phyloP scores from a whole-genome alignment of 2,113 vertebrate species.

The Dunckerocampus dactyliophorus region DNA sequence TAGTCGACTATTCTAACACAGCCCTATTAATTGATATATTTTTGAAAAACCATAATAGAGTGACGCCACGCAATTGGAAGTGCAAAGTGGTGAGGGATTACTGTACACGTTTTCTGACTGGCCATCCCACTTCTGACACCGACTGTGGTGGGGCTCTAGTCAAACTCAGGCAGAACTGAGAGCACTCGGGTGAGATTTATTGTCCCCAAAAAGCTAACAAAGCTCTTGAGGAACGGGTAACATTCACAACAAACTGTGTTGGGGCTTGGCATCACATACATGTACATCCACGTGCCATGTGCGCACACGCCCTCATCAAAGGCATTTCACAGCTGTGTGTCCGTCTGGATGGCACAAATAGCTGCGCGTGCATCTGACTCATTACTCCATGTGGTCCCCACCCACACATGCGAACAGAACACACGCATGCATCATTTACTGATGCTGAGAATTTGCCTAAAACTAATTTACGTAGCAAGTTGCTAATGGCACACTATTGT shows the following conservation, averaged over 20 bases:
- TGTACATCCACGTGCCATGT: slow-evolving; percentile 20
- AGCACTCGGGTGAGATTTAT: neutral
- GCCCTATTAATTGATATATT: too few relatives aligned
- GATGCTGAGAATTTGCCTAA: neutral
- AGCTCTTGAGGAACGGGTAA: slow-evolving; percentile 4
- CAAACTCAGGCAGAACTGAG: too few relatives aligned
- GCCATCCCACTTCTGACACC: too few relatives aligned
- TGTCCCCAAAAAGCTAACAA: neutral
- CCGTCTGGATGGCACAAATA: slow-evolving; percentile 12
- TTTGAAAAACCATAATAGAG: too few relatives aligned
- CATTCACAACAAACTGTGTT: slow-evolving; percentile 22
- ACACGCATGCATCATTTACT: neutral
- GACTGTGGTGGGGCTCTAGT: too few relatives aligned
- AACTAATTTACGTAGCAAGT: neutral
- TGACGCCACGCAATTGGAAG: too few relatives aligned
- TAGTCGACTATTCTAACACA: too few relatives aligned
- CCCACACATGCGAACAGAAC: neutral
- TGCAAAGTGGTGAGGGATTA: too few relatives aligned
- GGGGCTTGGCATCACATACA: slow-evolving; percentile 5
- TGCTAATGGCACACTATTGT: neutral
- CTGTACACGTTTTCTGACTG: too few relatives aligned
- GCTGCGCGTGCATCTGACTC: neutral
- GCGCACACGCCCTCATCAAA: slow-evolving; percentile 18
- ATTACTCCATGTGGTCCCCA: slow-evolving; percentile 26
- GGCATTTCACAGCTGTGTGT: slow-evolving; percentile 48